Evolutionary conservation across 2,797 vertebrate genomes (phyloP).

Genomic region (Chiloscyllium punctatum): DNA sequence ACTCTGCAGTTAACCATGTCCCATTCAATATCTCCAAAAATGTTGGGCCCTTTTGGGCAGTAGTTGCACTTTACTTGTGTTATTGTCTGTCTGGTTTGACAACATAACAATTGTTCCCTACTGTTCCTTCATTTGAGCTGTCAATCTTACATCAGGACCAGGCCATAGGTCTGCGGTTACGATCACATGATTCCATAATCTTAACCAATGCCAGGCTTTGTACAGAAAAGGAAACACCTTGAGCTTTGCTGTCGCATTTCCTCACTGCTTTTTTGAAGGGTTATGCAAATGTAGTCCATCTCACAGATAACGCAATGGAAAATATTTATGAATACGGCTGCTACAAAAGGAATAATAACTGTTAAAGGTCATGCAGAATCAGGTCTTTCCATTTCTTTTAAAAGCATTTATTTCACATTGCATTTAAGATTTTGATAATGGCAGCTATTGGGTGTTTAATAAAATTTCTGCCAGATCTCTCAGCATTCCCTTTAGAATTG

Average conservation of each 20-base stretch:
- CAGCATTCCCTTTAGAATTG: background rate
- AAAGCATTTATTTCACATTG: background rate
- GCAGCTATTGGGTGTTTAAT: background rate
- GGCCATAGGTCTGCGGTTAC: background rate
- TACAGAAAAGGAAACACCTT: conserved; percentile 32
- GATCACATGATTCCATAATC: background rate
- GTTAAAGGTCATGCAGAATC: background rate
- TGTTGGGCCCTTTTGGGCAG: background rate
- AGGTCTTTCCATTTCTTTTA: background rate
- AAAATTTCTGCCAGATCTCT: background rate
- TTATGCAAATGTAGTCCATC: conserved; percentile 27
- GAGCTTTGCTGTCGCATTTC: background rate
- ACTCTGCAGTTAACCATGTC: background rate
- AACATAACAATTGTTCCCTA: background rate
- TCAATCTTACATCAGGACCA: background rate
- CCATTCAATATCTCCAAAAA: background rate
- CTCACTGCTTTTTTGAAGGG: background rate
- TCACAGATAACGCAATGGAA: background rate
- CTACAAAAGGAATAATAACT: background rate
- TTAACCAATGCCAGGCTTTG: background rate
- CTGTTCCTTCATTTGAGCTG: background rate
- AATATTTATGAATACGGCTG: background rate
- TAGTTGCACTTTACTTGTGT: background rate
- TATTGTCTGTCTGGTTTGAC: background rate
- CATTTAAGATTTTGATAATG: conserved; percentile 9